Percentiles rank a stretch among this genome's conserved stretches.
Evolutionary conservation across 2,113 vertebrate species (phyloP).

Genomic region (Antennarius striatus): DNA sequence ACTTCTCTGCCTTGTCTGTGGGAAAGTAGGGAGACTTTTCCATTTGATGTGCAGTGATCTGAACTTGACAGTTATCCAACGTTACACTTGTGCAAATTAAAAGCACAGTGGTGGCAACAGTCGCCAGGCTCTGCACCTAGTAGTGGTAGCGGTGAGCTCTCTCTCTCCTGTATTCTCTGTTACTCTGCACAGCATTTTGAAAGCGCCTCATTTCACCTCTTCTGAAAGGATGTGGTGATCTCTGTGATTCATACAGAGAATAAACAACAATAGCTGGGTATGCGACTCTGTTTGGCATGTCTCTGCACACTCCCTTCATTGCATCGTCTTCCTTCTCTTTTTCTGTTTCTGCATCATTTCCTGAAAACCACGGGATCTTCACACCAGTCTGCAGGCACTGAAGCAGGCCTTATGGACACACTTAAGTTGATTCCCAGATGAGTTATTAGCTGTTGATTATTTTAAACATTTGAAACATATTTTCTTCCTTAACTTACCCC

Average conservation of each 20-base stretch:
- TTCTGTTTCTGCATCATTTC: slow-evolving; percentile 37
- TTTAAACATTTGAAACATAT: too few relatives aligned
- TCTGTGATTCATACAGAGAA: too few relatives aligned
- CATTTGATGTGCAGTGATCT: slow-evolving; percentile 43
- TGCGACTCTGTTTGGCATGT: too few relatives aligned
- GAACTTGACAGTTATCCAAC: slow-evolving; percentile 43
- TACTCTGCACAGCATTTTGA: not conserved
- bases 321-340: slow-evolving; percentile 55
- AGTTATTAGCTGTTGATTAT: too few relatives aligned
- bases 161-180: not conserved
- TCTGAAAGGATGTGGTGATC: too few relatives aligned
- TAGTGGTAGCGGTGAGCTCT: not conserved
- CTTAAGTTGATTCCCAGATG: too few relatives aligned
- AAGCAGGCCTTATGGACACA: too few relatives aligned
- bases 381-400: not conserved
- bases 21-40: slow-evolving; percentile 45
- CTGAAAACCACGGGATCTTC: slow-evolving; percentile 8
- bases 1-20: slow-evolving; percentile 29
- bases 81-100: slow-evolving; percentile 26
- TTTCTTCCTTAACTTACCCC: too few relatives aligned
- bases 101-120: slow-evolving; percentile 20
- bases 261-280: not conserved
- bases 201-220: not conserved
- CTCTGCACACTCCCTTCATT: slow-evolving; percentile 13
- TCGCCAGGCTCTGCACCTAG: slow-evolving; percentile 6